Evolutionary conservation across 2,797 vertebrate species (phyloP).

Genomic region (Chaetophractus vellerosus): DNA sequence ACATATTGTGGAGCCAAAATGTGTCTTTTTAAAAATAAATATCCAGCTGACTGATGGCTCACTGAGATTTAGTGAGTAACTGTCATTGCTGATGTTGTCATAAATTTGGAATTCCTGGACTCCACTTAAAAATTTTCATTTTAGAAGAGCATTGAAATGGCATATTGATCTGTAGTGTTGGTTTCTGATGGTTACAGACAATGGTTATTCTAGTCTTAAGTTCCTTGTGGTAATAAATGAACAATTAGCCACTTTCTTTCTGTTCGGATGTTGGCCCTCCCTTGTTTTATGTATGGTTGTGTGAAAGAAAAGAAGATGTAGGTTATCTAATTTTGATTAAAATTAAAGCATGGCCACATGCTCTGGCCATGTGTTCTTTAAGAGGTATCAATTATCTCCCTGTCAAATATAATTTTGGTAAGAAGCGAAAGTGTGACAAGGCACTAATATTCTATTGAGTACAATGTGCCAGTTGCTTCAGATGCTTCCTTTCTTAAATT

Average conservation of each 20-base stretch:
- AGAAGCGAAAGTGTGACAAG: background rate
- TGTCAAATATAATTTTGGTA: background rate
- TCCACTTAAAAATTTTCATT: slow-evolving; percentile 44
- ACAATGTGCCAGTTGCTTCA: background rate
- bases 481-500: background rate
- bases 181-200: background rate
- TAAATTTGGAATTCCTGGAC: slow-evolving; percentile 53
- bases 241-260: background rate
- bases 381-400: background rate
- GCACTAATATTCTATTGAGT: background rate
- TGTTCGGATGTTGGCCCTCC: background rate
- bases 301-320: slow-evolving; percentile 1
- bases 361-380: background rate
- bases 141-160: background rate
- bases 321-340: slow-evolving; percentile 21
- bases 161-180: slow-evolving; percentile 19
- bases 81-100: background rate
- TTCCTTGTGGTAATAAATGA: background rate
- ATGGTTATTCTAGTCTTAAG: slow-evolving; percentile 36
- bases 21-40: slow-evolving; percentile 49
- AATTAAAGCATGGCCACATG: slow-evolving; percentile 46
- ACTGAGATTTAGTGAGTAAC: slow-evolving; percentile 23
- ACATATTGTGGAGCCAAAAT: background rate
- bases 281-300: background rate
- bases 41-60: background rate